phyloP scores from a whole-genome alignment of 1,140 invertebrate genomes.

The Ips typographus region DNA sequence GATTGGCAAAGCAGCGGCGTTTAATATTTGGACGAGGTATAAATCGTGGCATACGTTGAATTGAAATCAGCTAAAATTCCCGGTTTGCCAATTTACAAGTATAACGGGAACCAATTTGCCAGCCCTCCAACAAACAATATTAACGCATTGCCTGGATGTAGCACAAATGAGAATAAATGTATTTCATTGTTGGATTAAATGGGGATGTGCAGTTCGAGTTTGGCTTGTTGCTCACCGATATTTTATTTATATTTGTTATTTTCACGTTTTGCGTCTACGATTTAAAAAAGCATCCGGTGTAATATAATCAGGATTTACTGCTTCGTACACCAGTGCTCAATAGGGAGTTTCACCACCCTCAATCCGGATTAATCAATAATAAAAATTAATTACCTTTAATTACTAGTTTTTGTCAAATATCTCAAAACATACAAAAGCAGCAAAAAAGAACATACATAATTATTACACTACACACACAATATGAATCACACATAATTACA shows the following conservation, averaged over 20 bases:
- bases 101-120: conserved; percentile 32
- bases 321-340: no score
- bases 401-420: no score
- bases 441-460: no score
- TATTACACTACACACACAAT: no score
- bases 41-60: conserved; percentile 31
- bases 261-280: no score
- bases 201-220: conserved; percentile 5
- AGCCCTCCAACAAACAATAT: conserved; percentile 30
- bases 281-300: no score
- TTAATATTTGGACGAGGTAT: conserved; percentile 34
- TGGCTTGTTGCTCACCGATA: conserved; percentile 1
- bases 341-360: no score
- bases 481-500: no score
- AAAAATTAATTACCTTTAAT: no score
- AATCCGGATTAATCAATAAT: no score
- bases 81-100: conserved; percentile 31
- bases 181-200: conserved; percentile 30
- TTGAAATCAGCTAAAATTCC: conserved; percentile 32
- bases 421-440: no score
- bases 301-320: no score
- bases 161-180: conserved; percentile 29
- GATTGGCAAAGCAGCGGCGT: conserved; percentile 28
- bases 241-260: conserved; percentile 8
- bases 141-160: conserved; percentile 29